phyloP scores from a whole-genome alignment of 2,113 vertebrate species.

The Lophius piscatorius region DNA sequence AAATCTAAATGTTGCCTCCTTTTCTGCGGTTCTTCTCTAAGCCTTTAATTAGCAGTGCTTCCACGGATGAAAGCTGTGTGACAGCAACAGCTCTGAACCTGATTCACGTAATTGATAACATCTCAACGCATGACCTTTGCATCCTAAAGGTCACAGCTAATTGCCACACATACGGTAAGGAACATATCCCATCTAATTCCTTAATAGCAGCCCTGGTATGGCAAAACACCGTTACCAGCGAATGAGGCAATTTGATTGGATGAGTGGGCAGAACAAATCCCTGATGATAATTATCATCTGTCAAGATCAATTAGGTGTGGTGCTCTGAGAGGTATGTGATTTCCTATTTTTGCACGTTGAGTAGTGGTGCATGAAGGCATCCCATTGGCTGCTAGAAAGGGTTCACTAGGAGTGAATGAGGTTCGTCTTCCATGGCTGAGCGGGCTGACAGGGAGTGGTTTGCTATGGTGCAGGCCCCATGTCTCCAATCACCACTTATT shows the following conservation, averaged over 20 bases:
- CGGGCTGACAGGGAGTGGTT: conserved; percentile 56
- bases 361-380: conserved; percentile 40
- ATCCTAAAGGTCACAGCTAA: conserved; percentile 74
- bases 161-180: conserved; percentile 72
- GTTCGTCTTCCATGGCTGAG: conserved; percentile 43
- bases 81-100: conserved; percentile 64
- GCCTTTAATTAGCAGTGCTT: conserved; percentile 62
- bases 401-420: conserved; percentile 24
- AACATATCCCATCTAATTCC: conserved; percentile 73
- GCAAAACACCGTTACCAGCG: conserved; percentile 29
- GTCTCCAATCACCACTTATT: conserved; percentile 42
- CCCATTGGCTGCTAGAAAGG: conserved; percentile 44
- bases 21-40: not conserved
- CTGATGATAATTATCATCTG: conserved; percentile 77
- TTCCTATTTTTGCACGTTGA: conserved; percentile 43
- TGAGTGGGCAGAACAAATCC: conserved; percentile 71
- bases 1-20: conserved; percentile 20
- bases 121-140: conserved; percentile 76
- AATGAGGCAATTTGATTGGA: conserved; percentile 57
- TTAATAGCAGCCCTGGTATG: conserved; percentile 67
- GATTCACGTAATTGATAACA: conserved; percentile 77
- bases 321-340: conserved; percentile 62
- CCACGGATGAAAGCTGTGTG: conserved; percentile 59
- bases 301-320: conserved; percentile 75
- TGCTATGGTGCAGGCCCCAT: conserved; percentile 40